Base-by-base conservation (phyloP, 2,113 vertebrate genomes). In the Dascyllus trimaculatus region DNA sequence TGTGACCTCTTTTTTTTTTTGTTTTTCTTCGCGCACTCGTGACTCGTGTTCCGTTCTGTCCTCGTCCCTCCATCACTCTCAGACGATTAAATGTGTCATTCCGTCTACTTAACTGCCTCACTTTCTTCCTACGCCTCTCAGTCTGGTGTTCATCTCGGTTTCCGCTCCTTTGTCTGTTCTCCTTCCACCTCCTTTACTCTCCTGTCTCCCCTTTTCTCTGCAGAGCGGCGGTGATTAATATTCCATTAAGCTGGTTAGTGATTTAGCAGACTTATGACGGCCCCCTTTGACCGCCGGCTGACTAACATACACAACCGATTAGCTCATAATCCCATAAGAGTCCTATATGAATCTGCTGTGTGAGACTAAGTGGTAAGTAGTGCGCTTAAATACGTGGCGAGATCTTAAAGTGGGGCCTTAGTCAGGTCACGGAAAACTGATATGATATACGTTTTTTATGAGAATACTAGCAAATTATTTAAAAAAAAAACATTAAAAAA, bases 201-300 rank as follows among this genome's bases (percentile, higher is more conserved):
- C 25, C 26, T 46, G 22, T 45, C 2, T 63, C 61, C 68, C 29
- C n/a, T 19, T 65, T 48, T 38, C 61, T 49, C 61, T 53, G 1
- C 24, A 26, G 22, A 83, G 25, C 29, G 53, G 46, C 32, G 60
- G 67, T 81, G 60, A 83, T 78, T 84, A 75, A 71, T 65, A 80
- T 80, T 76, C 56, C 46, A 72, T 83, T 81, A 75, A 85, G 61
- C 68, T 53, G 69, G 43, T 68, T 77, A 72, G 64, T 72, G 75
- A 79, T 81, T 86, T 48, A 76, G 73, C 45, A 61, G 88, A 85
- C 53, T 88, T 81, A 81, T 78, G 82, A 82, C 59, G 17, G 66
- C 73, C 71, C 49, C 57, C 85, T 29, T 78, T 84, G 75, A 25
- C 75, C 21, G 43, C 24, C 51, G 54, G 21, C 74, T 64, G 66